Conservation (phyloP, 2,113 vertebrate genomes). For the Anoplopoma fimbria region DNA sequence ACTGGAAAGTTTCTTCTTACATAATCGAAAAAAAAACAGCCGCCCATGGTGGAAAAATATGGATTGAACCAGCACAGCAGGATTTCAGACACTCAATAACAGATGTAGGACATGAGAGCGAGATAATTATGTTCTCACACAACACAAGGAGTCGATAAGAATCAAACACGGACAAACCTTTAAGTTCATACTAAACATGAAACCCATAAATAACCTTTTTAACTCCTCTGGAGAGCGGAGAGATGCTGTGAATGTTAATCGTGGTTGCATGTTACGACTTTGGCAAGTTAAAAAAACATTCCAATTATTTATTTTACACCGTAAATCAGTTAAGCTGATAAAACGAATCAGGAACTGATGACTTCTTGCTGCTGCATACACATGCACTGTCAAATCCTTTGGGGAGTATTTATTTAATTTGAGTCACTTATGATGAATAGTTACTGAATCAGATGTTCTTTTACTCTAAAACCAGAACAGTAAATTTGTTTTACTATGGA, state of each 20-base stretch:
- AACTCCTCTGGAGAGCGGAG: not conserved
- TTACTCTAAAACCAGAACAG: no score
- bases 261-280: not conserved
- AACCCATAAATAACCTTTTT: not conserved
- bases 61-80: constrained; percentile 15
- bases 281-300: not conserved
- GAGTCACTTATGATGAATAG: not conserved
- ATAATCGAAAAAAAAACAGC: not conserved
- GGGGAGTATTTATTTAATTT: not conserved
- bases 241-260: not conserved
- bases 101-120: not conserved
- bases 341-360: not conserved
- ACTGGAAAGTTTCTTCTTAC: constrained; percentile 1
- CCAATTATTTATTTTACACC: not conserved
- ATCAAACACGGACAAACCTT: no score
- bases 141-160: not conserved
- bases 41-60: not conserved
- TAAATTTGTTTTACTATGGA: no score
- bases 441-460: not conserved
- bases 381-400: no score
- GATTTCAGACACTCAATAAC: constrained; percentile 65
- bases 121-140: constrained; percentile 18
- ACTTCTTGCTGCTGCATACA: no score
- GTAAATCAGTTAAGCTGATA: not conserved
- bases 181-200: not conserved